Conservation (phyloP, 2,888 invertebrate genomes). For the Macaria liturata region DNA sequence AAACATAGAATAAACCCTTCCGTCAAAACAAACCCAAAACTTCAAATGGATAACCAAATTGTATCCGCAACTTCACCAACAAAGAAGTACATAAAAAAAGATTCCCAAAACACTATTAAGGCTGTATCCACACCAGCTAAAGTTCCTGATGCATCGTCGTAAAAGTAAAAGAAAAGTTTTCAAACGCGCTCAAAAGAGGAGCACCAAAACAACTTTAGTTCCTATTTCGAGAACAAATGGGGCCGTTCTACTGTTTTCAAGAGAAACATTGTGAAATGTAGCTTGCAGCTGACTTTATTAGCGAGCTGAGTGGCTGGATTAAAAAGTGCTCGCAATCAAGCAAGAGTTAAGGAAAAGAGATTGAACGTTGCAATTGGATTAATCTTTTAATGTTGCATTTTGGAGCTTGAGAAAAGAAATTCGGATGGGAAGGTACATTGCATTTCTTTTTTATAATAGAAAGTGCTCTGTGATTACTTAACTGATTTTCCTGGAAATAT, state of each 20-base stretch:
- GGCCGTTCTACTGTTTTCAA: conserved; percentile 48
- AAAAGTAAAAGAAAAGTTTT: conserved; percentile 56
- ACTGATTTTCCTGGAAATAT: no score
- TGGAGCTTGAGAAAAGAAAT: neutral
- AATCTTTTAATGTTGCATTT: neutral
- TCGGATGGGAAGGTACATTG: no score
- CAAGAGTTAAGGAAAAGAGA: conserved; percentile 7
- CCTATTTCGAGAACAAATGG: conserved; percentile 69
- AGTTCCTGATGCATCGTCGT: conserved; percentile 49
- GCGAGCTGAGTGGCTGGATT: conserved; percentile 22
- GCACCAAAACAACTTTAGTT: conserved; percentile 64
- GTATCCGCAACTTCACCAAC: conserved; percentile 6
- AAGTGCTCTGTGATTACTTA: no score
- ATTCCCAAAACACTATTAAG: conserved; percentile 37
- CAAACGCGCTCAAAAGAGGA: conserved; percentile 50
- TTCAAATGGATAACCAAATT: no score
- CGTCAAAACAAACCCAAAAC: neutral
- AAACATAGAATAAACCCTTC: no score
- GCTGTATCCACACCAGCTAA: conserved; percentile 34
- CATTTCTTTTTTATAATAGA: no score
- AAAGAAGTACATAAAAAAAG: conserved; percentile 24
- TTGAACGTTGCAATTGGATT: conserved; percentile 2
- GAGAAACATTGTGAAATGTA: conserved; percentile 43
- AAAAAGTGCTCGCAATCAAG: conserved; percentile 20
- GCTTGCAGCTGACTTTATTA: conserved; percentile 36